A percentile compares a stretch with the other conserved stretches of the same genome.
Conservation (phyloP, 2,888 invertebrate species). For the Lamellibrachia columna region DNA sequence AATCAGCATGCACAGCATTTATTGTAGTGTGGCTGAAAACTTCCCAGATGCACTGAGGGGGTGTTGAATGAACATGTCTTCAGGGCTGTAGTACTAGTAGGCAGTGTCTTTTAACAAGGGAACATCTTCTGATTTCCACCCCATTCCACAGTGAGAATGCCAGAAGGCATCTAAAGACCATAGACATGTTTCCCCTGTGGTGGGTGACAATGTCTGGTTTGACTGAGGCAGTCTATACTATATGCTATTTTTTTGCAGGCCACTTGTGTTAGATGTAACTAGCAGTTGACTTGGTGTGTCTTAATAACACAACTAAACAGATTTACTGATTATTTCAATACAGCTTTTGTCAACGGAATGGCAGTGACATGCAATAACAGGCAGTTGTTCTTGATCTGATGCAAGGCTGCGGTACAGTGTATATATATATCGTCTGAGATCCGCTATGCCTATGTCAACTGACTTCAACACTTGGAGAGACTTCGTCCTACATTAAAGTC, state of each 20-base stretch:
- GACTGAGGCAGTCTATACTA: not conserved
- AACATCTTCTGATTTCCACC: not conserved
- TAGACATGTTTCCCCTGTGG: not conserved
- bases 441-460: not conserved
- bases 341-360: not conserved
- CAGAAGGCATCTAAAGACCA: not conserved
- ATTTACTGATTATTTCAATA: not conserved
- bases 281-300: not conserved
- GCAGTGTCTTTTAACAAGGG: not conserved
- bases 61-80: not conserved
- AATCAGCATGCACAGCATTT: not conserved
- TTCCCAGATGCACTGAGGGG: not conserved
- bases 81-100: not conserved
- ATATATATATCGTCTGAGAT: not conserved
- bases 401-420: not conserved
- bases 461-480: not conserved
- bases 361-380: not conserved
- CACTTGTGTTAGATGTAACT: not conserved
- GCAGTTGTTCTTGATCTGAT: conserved; percentile 7
- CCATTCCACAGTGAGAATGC: not conserved
- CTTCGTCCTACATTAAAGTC: not conserved
- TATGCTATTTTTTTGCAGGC: not conserved
- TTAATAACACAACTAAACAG: conserved; percentile 10
- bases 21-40: not conserved
- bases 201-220: not conserved